phyloP scores from a whole-genome alignment of 2,113 vertebrate species.

The Trogon surrucura region DNA sequence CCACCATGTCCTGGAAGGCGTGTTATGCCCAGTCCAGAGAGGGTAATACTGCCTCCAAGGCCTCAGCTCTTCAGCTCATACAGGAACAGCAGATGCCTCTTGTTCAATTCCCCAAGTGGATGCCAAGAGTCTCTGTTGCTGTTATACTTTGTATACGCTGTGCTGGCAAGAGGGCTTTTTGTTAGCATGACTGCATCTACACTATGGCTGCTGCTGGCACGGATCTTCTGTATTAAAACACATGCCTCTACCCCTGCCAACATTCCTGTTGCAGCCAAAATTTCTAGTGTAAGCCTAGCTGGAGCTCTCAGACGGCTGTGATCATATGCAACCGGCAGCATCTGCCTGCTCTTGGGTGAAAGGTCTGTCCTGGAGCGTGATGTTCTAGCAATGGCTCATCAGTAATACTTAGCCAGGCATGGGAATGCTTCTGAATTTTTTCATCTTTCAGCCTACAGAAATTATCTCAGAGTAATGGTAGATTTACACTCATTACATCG shows the following conservation, averaged over 20 bases:
- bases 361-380: not conserved
- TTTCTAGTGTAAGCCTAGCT: not conserved
- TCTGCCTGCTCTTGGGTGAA: not conserved
- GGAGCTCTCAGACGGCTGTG: not conserved
- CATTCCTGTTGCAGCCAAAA: constrained; percentile 1
- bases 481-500: not conserved
- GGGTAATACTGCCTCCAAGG: not conserved
- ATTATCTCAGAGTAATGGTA: not conserved
- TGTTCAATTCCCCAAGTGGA: not conserved
- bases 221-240: not conserved
- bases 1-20: not conserved
- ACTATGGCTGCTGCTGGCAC: not conserved
- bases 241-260: constrained; percentile 17
- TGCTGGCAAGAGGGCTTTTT: not conserved
- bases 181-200: not conserved
- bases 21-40: not conserved
- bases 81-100: not conserved
- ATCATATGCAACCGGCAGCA: fast-evolving
- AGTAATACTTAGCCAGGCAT: not conserved
- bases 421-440: not conserved
- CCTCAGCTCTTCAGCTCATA: not conserved
- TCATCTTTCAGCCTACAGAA: not conserved
- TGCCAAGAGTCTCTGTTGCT: not conserved
- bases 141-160: not conserved
- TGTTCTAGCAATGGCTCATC: not conserved